Evolutionary conservation across 2,797 vertebrate species (phyloP).

Genomic region (Columba guinea): DNA sequence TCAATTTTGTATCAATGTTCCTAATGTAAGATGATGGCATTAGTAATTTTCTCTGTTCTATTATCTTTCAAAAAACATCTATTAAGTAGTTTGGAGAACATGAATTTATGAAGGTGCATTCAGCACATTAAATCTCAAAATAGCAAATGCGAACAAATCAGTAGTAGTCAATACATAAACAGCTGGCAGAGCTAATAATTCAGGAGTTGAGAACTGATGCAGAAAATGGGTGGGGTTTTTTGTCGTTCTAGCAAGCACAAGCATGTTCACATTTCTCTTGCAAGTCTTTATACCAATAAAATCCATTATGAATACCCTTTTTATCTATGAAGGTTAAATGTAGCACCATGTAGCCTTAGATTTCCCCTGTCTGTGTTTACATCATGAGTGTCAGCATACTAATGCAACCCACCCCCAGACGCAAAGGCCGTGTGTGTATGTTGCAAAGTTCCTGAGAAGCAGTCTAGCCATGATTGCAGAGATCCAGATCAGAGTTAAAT

Average conservation of each 20-base stretch:
- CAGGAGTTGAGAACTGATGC: neutral
- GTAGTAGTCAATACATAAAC: neutral
- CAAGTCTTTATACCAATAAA: neutral
- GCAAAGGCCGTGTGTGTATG: neutral
- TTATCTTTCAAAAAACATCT: conserved; percentile 6
- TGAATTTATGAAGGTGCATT: conserved; percentile 11
- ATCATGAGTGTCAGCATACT: neutral
- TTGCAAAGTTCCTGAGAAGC: neutral
- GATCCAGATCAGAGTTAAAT: neutral
- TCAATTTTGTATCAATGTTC: neutral
- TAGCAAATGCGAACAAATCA: neutral
- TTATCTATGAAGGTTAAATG: neutral
- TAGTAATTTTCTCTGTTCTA: neutral
- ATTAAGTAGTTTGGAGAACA: neutral
- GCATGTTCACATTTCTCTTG: neutral
- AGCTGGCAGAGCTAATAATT: neutral
- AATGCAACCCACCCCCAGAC: neutral
- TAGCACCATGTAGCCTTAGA: neutral
- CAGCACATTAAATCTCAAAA: neutral
- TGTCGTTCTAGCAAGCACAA: neutral
- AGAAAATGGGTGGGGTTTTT: rapidly evolving
- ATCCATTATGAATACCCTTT: neutral
- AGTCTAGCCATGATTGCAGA: neutral
- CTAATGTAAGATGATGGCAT: neutral
- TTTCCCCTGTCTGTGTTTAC: neutral